These are phyloP conservation scores for Erythrocercus mccallii DNA, from an alignment of 2,113 vertebrate genomes.

Conservation along the genomic window DNA sequence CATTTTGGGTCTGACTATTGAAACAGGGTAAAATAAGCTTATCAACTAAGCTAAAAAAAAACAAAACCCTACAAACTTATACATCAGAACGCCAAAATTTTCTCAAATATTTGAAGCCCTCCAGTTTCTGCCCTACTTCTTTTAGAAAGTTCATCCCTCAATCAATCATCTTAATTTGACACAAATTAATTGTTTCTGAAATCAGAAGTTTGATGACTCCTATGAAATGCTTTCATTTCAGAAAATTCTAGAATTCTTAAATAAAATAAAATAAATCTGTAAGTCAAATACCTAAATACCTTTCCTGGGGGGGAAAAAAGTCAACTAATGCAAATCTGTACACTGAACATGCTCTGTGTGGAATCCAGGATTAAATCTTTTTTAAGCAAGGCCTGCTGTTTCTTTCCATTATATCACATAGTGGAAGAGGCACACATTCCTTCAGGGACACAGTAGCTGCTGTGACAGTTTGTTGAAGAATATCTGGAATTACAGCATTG, in stretches of 20 bases:
- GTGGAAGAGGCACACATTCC: background rate
- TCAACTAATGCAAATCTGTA: background rate
- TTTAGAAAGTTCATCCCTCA: background rate
- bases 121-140: background rate
- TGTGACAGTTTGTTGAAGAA: background rate
- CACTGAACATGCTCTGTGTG: background rate
- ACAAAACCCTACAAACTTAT: background rate
- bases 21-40: background rate
- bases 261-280: background rate
- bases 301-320: background rate
- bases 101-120: background rate
- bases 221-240: background rate
- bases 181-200: background rate
- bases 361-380: slow-evolving; percentile 29
- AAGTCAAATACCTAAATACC: background rate
- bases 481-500: background rate
- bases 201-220: background rate
- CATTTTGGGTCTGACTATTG: background rate
- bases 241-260: background rate
- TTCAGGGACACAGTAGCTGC: background rate
- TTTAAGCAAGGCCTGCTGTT: slow-evolving; percentile 42
- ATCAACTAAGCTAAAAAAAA: background rate
- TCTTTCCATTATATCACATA: slow-evolving; percentile 5
- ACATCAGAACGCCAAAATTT: background rate
- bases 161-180: background rate